Base-by-base conservation (phyloP, 2,113 vertebrate genomes). In the Nothocercus julius region DNA sequence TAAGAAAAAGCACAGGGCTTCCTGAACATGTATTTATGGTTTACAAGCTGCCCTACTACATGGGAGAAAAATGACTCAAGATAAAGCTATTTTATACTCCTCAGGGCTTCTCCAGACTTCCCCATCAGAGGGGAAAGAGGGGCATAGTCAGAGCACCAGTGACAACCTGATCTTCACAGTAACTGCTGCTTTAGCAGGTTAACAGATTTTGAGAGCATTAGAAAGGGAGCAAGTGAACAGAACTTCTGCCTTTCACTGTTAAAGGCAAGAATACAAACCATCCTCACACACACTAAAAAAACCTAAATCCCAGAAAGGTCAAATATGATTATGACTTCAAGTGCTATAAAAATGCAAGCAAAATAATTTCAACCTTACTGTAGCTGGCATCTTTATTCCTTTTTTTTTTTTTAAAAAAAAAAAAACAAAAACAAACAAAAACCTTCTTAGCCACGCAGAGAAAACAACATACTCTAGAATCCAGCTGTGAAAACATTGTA, bases 331-430 rank as follows among this genome's bases (percentile, higher is more conserved):
- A 45, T 59, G 54, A 59, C 36, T 85, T 30, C 34, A 19, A 11
- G 54, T 18, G 49, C 54, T 86, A 82, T 49, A 79, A 85, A 82
- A 14, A 76, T 85, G 92, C 49, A 59, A 18, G 42, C 44, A 20
- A 2, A 34, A 70, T 63, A 19, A 53, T 24, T 85, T 27, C 69
- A 79, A 62, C n/a, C 66, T 32, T 73, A 18, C 2, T 68, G 69
- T 44, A 81, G 80, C 76, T 49, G 83, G 82, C n/a, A 70, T 54
- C 56, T 93, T 96, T 93, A 91, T 94, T 87, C 84, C 73, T 15
- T 1, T 4, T 5, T 4, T 32, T 11, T 13, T 61, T n/a, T 22
- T 34, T n/a, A n/a, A n/a, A n/a, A n/a, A n/a, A n/a, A n/a, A n/a
- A n/a, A n/a, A n/a, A n/a, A n/a, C n/a, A n/a, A n/a, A n/a, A n/a